Conservation (phyloP, 2,888 invertebrate genomes). For the Sepiola atlantica region DNA sequence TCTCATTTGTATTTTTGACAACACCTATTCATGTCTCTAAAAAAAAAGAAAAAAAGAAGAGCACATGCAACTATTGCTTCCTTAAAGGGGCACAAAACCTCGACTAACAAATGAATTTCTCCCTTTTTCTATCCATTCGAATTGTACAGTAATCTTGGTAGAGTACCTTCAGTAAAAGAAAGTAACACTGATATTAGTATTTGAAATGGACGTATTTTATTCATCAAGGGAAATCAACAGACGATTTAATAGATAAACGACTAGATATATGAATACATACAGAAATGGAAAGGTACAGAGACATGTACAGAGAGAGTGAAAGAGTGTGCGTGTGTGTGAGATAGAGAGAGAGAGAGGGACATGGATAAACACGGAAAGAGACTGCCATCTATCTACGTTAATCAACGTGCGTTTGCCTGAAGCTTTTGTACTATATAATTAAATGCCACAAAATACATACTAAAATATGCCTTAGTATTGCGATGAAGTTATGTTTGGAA, state of each 20-base stretch:
- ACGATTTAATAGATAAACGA: no score
- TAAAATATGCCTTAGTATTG: no score
- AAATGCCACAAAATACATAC: no score
- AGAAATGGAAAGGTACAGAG: not conserved
- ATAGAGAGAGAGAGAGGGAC: no score
- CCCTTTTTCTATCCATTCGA: not conserved
- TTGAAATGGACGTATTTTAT: not conserved
- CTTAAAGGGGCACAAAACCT: conserved; percentile 20
- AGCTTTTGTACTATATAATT: no score
- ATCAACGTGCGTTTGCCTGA: no score
- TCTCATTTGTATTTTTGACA: not conserved
- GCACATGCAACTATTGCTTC: conserved; percentile 3
- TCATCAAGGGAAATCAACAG: not conserved
- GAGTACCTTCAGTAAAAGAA: not conserved
- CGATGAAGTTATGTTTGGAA: no score
- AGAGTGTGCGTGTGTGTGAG: no score
- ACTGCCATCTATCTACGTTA: no score
- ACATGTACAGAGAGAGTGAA: not conserved
- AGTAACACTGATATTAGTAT: not conserved
- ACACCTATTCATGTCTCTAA: conserved; percentile 6
- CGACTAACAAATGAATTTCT: not conserved
- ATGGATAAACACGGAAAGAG: no score
- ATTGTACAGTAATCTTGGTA: not conserved
- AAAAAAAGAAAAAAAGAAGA: not conserved
- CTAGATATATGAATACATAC: no score